Percentiles rank a stretch among this genome's conserved stretches.
Evolutionary conservation across 92 coral and sea anemone genomes (phyloP).

Genomic region (Epizoanthus ramosus): DNA sequence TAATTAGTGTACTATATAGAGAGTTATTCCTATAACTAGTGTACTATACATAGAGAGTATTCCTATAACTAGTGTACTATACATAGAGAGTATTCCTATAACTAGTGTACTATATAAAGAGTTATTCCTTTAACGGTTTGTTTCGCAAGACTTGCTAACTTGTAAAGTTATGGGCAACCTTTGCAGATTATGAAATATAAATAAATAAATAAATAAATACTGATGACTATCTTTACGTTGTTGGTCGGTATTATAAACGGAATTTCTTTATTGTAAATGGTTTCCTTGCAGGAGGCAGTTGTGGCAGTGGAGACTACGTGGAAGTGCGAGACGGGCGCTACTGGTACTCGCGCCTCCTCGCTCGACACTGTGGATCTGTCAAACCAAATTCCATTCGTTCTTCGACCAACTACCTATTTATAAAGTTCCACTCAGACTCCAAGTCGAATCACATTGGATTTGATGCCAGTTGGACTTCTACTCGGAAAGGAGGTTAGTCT

Average conservation of each 20-base stretch:
- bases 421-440: slow-evolving; percentile 70
- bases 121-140: neutral
- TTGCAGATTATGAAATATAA: no score
- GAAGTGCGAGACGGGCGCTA: slow-evolving; percentile 73
- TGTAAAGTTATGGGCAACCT: no score
- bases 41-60: no score
- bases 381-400: slow-evolving; percentile 54
- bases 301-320: slow-evolving; percentile 66
- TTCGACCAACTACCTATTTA: slow-evolving; percentile 53
- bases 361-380: slow-evolving; percentile 64
- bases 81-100: no score
- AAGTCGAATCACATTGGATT: slow-evolving; percentile 61
- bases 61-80: no score
- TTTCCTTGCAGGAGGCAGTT: slow-evolving; percentile 40
- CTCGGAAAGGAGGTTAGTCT: slow-evolving; percentile 33
- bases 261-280: neutral
- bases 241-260: neutral
- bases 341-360: slow-evolving; percentile 53
- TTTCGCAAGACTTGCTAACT: neutral
- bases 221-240: neutral
- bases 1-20: no score
- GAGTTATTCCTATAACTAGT: no score
- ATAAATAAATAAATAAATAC: no score
- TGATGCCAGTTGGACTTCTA: slow-evolving; percentile 60
- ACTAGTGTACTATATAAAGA: no score